phyloP scores from a whole-genome alignment of 2,113 vertebrate species.

The Chauna torquata region DNA sequence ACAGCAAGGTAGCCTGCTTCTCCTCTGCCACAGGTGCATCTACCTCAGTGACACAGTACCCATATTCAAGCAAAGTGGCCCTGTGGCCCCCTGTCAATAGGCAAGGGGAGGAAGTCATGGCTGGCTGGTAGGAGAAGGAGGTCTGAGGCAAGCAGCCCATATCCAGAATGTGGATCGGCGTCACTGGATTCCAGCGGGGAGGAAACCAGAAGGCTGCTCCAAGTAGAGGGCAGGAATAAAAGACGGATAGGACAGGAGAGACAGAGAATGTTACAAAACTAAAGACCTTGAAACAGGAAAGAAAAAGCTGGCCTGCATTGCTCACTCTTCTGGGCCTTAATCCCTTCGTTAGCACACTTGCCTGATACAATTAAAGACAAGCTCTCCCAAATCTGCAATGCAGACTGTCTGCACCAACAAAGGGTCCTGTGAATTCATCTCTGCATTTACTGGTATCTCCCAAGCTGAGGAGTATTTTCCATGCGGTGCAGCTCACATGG shows the following conservation, averaged over 20 bases:
- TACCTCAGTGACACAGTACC: background rate
- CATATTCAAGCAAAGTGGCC: rapidly evolving
- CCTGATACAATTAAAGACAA: background rate
- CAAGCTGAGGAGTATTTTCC: background rate
- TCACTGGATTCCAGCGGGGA: rapidly evolving
- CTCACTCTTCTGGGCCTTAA: slow-evolving; percentile 35
- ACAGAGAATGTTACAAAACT: background rate
- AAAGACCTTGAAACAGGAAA: background rate
- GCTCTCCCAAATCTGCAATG: slow-evolving; percentile 39
- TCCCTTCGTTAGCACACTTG: slow-evolving; percentile 21
- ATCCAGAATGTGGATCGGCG: background rate
- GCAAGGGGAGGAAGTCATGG: background rate
- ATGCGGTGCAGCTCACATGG: rapidly evolving
- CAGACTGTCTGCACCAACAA: background rate
- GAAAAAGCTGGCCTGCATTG: background rate
- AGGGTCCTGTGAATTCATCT: background rate
- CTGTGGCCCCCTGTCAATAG: rapidly evolving
- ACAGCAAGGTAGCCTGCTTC: background rate
- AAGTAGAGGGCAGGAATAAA: background rate
- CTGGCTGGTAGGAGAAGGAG: background rate
- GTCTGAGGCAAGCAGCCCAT: rapidly evolving
- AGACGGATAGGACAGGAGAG: background rate
- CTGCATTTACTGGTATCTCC: background rate
- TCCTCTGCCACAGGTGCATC: background rate
- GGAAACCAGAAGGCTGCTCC: background rate